Evolutionary conservation across 2,797 vertebrate genomes (phyloP).

Genomic region (Petrocephalus schoutedeni): DNA sequence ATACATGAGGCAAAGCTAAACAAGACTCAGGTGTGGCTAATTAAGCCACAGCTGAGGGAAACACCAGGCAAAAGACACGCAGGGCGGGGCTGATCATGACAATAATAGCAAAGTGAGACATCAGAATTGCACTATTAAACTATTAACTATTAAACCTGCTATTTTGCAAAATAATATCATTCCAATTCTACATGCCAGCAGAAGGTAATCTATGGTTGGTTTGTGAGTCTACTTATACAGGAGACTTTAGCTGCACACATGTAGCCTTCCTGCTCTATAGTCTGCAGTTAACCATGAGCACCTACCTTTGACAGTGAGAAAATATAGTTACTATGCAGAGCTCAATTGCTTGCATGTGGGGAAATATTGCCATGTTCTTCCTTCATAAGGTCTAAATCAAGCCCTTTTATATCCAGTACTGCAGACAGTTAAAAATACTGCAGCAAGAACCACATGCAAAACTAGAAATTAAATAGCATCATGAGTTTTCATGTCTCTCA

Average conservation of each 20-base stretch:
- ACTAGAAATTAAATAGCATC: neutral
- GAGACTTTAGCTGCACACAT: neutral
- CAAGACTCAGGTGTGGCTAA: too few relatives aligned
- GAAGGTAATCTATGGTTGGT: neutral
- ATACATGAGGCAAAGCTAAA: too few relatives aligned
- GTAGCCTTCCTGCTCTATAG: neutral
- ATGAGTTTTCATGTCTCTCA: neutral
- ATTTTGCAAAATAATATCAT: neutral
- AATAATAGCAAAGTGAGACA: neutral
- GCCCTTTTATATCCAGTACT: neutral
- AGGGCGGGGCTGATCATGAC: too few relatives aligned
- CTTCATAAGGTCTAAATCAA: neutral
- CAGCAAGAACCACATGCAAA: neutral
- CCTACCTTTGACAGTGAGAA: neutral
- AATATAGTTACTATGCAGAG: neutral
- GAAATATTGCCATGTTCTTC: neutral
- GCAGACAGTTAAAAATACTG: neutral
- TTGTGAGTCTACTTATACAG: neutral
- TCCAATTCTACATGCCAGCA: neutral
- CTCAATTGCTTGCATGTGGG: neutral
- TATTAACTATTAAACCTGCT: neutral
- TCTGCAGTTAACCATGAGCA: neutral
- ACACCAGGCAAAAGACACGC: too few relatives aligned
- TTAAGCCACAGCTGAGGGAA: too few relatives aligned
- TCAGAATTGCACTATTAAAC: neutral